Evolutionary conservation across 2,113 vertebrate genomes (phyloP).

Genomic region (Pogonocichla stellata): DNA sequence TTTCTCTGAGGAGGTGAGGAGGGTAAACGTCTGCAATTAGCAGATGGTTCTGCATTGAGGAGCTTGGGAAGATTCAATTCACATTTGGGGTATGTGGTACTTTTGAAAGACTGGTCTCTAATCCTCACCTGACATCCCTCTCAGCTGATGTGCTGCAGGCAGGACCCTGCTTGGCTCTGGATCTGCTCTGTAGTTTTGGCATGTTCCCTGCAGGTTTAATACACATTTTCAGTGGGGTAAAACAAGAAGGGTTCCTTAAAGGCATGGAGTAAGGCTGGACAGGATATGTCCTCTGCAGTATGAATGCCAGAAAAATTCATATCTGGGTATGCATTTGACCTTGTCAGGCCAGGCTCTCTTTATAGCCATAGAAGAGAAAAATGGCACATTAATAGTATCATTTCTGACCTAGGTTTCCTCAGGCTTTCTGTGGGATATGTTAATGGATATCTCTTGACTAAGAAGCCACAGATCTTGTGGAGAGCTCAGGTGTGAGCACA

Average conservation of each 20-base stretch:
- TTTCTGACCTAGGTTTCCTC: background rate
- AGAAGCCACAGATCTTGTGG: background rate
- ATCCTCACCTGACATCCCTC: background rate
- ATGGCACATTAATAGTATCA: background rate
- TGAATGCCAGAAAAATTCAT: background rate
- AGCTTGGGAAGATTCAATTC: background rate
- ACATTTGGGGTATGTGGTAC: accelerated
- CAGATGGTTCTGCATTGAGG: background rate
- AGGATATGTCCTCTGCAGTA: background rate
- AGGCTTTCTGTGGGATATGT: background rate
- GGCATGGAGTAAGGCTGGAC: background rate
- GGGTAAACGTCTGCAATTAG: background rate
- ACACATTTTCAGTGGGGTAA: background rate
- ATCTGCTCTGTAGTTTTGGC: background rate
- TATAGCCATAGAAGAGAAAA: background rate
- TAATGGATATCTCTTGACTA: background rate
- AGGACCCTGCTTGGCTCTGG: background rate
- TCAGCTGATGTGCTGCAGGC: background rate
- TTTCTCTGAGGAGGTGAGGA: background rate
- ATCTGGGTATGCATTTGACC: background rate
- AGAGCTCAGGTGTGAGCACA: background rate
- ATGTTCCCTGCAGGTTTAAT: background rate
- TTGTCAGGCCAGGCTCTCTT: background rate
- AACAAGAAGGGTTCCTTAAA: background rate
- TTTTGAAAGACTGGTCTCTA: background rate